These are phyloP conservation scores for Rhynchophorus ferrugineus DNA, from an alignment of 1,140 invertebrate species.

Conservation along the genomic window DNA sequence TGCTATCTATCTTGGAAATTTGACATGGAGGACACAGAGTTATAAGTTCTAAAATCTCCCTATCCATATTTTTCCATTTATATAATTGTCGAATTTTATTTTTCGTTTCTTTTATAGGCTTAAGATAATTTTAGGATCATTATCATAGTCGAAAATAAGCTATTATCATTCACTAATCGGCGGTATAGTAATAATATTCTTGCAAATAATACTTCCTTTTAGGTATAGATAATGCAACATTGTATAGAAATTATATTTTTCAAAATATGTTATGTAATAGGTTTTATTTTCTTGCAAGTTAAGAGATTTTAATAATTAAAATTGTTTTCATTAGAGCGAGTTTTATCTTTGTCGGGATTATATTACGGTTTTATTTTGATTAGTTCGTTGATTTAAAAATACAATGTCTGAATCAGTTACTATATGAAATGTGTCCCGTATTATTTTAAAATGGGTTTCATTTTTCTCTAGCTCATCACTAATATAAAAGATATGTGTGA, in stretches of 20 bases:
- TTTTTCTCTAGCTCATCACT: neutral
- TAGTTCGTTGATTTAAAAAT: neutral
- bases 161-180: no score
- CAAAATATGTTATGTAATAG: conserved; percentile 9
- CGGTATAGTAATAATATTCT: no score
- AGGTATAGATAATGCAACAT: no score
- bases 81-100: no score
- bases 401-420: neutral
- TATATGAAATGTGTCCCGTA: neutral
- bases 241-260: conserved; percentile 2
- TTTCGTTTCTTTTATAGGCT: no score
- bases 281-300: neutral
- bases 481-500: conserved; percentile 1
- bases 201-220: no score
- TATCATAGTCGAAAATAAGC: no score
- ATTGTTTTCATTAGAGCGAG: neutral
- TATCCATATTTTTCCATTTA: no score
- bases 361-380: conserved; percentile 1
- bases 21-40: no score
- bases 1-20: no score
- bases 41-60: no score
- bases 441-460: conserved; percentile 1
- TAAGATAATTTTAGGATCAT: no score
- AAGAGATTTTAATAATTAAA: neutral
- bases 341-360: neutral